phyloP scores from a whole-genome alignment of 2,113 vertebrate species.

The Indicator indicator region DNA sequence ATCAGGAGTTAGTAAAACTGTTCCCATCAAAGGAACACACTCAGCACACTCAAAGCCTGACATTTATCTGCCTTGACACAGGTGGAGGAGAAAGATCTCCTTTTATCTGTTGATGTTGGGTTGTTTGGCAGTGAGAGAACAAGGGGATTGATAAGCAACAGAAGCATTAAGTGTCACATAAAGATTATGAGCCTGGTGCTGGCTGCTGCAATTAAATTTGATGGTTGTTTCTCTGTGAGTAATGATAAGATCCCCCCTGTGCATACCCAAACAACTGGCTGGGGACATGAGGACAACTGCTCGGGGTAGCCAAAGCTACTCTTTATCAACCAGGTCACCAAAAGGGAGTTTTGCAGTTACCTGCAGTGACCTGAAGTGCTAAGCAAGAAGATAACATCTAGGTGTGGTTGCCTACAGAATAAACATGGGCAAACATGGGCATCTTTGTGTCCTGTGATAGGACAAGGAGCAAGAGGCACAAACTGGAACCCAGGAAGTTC shows the following conservation, averaged over 20 bases:
- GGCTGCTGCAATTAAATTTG: constrained; percentile 70
- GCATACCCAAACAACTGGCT: constrained; percentile 62
- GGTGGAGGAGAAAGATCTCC: constrained; percentile 43
- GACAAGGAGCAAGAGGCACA: no score
- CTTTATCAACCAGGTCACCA: constrained; percentile 48
- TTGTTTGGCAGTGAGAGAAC: constrained; percentile 56
- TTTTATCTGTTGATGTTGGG: constrained; percentile 52
- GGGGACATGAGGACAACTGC: constrained; percentile 54
- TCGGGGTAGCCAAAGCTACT: constrained; percentile 40
- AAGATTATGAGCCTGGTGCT: constrained; percentile 69
- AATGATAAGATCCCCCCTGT: constrained; percentile 47
- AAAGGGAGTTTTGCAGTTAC: constrained; percentile 51
- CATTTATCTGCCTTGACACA: constrained; percentile 47
- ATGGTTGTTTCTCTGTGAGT: constrained; percentile 70
- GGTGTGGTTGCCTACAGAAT: not conserved
- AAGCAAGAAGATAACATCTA: not conserved
- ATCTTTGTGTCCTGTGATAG: no score
- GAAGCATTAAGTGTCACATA: constrained; percentile 71
- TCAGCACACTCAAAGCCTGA: constrained; percentile 6
- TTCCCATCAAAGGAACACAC: constrained; percentile 12
- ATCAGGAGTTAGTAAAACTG: constrained; percentile 15
- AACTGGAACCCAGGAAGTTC: no score
- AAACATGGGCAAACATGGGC: not conserved
- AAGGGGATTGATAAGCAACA: constrained; percentile 74
- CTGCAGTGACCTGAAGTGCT: constrained; percentile 16